phyloP scores from a whole-genome alignment of 2,888 invertebrate genomes.

The Diplolepis rosae region DNA sequence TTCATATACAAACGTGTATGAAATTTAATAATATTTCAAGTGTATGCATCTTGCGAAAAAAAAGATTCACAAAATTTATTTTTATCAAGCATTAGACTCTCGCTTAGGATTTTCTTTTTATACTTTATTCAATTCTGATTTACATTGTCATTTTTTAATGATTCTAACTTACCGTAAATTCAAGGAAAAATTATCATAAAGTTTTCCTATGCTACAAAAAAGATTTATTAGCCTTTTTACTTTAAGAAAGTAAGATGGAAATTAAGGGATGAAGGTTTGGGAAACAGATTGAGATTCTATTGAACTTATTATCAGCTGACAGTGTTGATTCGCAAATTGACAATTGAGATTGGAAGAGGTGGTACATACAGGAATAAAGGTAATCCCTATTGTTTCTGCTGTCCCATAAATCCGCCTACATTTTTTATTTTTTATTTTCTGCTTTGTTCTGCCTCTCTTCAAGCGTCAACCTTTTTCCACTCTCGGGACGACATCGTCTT shows the following conservation, averaged over 20 bases:
- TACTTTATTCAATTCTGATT: too few relatives aligned
- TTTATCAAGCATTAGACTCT: too few relatives aligned
- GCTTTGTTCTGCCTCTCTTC: constrained; percentile 36
- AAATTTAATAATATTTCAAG: too few relatives aligned
- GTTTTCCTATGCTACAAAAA: too few relatives aligned
- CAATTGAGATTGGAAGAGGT: constrained; percentile 22
- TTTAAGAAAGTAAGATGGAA: not conserved
- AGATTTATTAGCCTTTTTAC: too few relatives aligned
- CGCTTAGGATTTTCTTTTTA: too few relatives aligned
- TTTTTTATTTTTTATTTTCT: not conserved
- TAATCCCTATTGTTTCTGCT: constrained; percentile 66
- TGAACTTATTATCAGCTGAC: constrained; percentile 19
- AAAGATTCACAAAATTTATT: too few relatives aligned
- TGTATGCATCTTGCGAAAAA: too few relatives aligned
- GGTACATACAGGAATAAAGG: constrained; percentile 39
- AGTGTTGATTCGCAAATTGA: constrained; percentile 29
- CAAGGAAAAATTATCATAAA: too few relatives aligned
- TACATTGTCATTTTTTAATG: too few relatives aligned
- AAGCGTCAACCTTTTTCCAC: constrained; percentile 32
- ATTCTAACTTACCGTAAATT: too few relatives aligned
- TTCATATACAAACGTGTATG: too few relatives aligned
- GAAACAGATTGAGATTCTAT: constrained; percentile 14
- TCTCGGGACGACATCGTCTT: constrained; percentile 48
- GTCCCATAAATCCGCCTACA: constrained; percentile 61
- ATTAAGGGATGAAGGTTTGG: not conserved